Conservation (phyloP, 2,797 vertebrate species). For the Peromyscus nudipes region DNA sequence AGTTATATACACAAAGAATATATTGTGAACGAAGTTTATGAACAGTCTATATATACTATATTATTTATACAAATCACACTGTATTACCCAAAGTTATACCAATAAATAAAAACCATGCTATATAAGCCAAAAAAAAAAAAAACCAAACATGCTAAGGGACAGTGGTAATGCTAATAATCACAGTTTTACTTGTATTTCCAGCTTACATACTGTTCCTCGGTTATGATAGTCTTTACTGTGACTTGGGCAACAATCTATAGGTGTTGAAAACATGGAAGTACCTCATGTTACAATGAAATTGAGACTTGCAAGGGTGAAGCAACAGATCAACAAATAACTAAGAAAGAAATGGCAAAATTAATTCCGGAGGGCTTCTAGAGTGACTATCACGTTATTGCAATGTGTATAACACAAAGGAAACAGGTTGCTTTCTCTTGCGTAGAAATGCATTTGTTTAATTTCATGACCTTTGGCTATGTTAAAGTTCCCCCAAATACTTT, state of each 20-base stretch:
- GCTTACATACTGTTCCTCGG: neutral
- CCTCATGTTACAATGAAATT: neutral
- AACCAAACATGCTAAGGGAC: neutral
- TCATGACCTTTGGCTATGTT: conserved; percentile 24
- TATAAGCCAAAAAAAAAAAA: neutral
- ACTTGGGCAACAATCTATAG: neutral
- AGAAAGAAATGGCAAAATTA: conserved; percentile 6
- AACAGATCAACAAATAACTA: neutral
- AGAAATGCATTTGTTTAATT: conserved; percentile 62
- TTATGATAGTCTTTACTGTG: conserved; percentile 52
- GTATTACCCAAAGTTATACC: neutral
- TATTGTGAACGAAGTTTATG: neutral
- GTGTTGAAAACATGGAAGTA: neutral
- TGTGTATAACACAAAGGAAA: neutral
- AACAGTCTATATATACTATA: neutral
- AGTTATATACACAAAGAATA: neutral
- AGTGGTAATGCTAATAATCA: neutral
- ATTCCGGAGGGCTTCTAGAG: neutral
- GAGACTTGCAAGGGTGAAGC: neutral
- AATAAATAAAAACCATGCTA: neutral
- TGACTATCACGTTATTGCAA: neutral
- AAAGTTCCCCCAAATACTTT: conserved; percentile 28
- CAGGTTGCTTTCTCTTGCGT: neutral
- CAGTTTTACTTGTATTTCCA: neutral
- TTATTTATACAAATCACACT: neutral